Base-by-base conservation (phyloP, 2,113 vertebrate species). In the Embiotoca jacksoni region DNA sequence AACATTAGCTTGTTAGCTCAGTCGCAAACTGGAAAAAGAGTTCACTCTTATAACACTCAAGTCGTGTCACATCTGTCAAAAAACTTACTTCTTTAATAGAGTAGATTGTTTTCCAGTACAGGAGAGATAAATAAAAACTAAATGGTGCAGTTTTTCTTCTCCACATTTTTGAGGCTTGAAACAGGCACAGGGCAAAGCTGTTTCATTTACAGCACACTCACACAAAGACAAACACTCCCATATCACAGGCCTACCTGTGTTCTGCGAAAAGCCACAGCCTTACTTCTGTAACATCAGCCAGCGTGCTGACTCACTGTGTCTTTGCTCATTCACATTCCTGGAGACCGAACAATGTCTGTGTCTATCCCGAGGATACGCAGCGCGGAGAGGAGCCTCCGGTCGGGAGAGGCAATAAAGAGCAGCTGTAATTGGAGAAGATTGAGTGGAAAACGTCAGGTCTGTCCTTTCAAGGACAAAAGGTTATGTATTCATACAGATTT, bases 401-500 rank as follows among this genome's bases (percentile, higher is more conserved):
- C 1, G 16, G 64, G 74, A 70, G 61, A 50, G 56, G 60, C 37
- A 65, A 62, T 59, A 65, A 72, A 71, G 78, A 63, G 82, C 59
- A 62, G 54, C 31, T 54, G 74, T 65, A 83, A 77, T 68, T 55
- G 41, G 64, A 82, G 71, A 79, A 37, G 58, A 72, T 3, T 13
- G 52, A 53, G 35, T 53, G 71, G 71, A 57, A 79, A 81, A 85
- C 77, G 71, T 71, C 84, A 65, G 50, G 59, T 65, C 35, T 84
- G 82, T 64, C 16, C 50, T 75, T 65, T 79, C 50, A 55, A 77
- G 72, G 72, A 75, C 83, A 74, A 84, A 86, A 85, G 84, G 80
- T 47, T 80, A 78, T 53, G 75, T 69, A 55, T 72, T 86, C 58
- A 63, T 32, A 53, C 30, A 56, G 83, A 76, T 82, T 70, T 78